Conservation (phyloP, 2,113 vertebrate genomes). For the Mustela lutreola region DNA sequence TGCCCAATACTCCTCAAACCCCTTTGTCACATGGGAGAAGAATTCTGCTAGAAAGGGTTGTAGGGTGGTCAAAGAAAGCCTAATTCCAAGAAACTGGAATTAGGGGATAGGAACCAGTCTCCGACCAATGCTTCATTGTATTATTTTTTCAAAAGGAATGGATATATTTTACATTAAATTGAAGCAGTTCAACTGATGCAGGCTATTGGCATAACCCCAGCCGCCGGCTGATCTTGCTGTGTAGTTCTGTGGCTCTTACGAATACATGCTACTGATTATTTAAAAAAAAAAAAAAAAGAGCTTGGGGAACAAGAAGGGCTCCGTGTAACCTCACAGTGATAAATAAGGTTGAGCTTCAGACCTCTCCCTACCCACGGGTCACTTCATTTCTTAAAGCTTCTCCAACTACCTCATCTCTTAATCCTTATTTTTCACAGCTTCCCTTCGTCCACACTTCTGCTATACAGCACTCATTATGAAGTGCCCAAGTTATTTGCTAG, state of each 20-base stretch:
- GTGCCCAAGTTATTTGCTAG: not conserved
- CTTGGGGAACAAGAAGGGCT: not conserved
- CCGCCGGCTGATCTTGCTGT: conserved; percentile 41
- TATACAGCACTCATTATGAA: conserved; percentile 13
- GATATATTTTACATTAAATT: conserved; percentile 48
- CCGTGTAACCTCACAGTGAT: not conserved
- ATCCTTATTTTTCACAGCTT: not conserved
- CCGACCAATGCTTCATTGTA: not conserved
- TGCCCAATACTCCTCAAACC: conserved; percentile 10
- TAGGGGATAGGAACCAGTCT: not conserved
- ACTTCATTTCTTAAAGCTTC: not conserved
- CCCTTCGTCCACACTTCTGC: conserved; percentile 7
- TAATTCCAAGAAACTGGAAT: conserved; percentile 12
- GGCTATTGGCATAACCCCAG: not conserved
- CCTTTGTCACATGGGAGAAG: conserved; percentile 41
- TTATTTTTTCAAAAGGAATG: not conserved
- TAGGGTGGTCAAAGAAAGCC: conserved; percentile 30
- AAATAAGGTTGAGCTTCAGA: not conserved
- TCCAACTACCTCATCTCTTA: not conserved
- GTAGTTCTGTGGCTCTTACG: not conserved
- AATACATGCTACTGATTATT: not conserved
- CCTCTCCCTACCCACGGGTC: not conserved
- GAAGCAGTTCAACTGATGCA: conserved; percentile 54
- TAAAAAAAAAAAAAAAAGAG: not conserved
- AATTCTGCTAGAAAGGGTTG: conserved; percentile 32